phyloP scores from a whole-genome alignment of 2,797 vertebrate species.

The Moxostoma hubbsi region DNA sequence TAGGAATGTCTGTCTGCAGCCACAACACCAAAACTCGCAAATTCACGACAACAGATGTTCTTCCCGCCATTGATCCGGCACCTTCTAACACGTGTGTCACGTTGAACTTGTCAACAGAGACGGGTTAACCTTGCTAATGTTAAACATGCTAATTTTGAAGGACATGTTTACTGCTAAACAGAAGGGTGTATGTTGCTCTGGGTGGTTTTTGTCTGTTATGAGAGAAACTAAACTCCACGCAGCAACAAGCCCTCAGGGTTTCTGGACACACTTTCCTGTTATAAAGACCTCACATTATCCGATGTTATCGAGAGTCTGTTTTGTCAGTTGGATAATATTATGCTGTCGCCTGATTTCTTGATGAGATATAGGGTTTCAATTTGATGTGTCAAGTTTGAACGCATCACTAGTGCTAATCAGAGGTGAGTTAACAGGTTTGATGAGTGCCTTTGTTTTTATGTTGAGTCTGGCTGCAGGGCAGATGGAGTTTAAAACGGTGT shows the following conservation, averaged over 20 bases:
- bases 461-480: not conserved
- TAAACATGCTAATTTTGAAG: conserved; percentile 5
- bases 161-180: conserved; percentile 20
- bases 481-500: not conserved
- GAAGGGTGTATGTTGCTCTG: not conserved
- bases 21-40: not conserved
- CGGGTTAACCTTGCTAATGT: too few relatives aligned
- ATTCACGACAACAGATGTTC: conserved; percentile 1
- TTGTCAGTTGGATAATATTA: not conserved
- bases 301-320: conserved; percentile 23
- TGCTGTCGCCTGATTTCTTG: not conserved
- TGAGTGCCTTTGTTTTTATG: conserved; percentile 21
- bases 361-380: not conserved
- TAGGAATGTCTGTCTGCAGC: not conserved
- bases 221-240: conserved; percentile 34
- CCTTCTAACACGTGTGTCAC: not conserved
- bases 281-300: conserved; percentile 2
- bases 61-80: not conserved
- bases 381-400: not conserved
- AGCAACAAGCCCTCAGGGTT: conserved; percentile 16
- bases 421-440: conserved; percentile 16
- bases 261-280: conserved; percentile 4
- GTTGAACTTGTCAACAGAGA: too few relatives aligned
- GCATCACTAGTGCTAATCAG: conserved; percentile 1
- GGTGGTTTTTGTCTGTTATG: not conserved